Base-by-base conservation (phyloP, 23 tunicate species). In the Ascidia mentula region DNA sequence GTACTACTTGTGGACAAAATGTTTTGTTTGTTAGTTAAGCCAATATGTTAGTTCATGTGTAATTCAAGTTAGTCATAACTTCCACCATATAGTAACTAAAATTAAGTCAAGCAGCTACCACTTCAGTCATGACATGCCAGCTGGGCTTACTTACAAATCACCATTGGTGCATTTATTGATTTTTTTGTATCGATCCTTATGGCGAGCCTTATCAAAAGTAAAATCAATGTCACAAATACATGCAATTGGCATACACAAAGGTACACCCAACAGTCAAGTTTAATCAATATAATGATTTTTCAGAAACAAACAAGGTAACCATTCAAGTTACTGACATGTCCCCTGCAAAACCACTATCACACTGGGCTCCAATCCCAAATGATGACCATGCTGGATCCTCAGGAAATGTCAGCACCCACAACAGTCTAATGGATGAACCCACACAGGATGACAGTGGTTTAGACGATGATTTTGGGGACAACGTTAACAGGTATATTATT, bases 291-390 rank as follows among this genome's bases (percentile, higher is more conserved):
- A 53, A 6, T 9, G 1, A 53, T 28, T 38, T 70, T 38, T 2
- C 77, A 82, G 86, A 34, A 32, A 53, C 40, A 18, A 39, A 83
- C 13, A 61, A 31, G 17, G 60, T 83, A 22, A 45, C 75, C 60
- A 83, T 83, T 39, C 36, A 83, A 76, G 81, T 76, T 39, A 60
- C 89, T 32, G 97, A 91, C 60, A 37, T 86, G 12, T 91, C 97
- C 31, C 97, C 97, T 38, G 85, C 36, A 34, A 91, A 91, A 59
- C 97, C 90, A 3, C 90, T 74, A 28, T 86, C 90, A 34, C 81
- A 77, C 17, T 91, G 97, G 97, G 76, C 87, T 31, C 79, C 85
- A 35, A 80, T 91, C 28, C 87, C 38, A 18, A 91, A 91, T 80
- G 97, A 91, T 38, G 97, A 86, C 22, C 74, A 36, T 31, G 70